Conservation (phyloP, 1,140 invertebrate species). For the Macrobrachium rosenbergii region DNA sequence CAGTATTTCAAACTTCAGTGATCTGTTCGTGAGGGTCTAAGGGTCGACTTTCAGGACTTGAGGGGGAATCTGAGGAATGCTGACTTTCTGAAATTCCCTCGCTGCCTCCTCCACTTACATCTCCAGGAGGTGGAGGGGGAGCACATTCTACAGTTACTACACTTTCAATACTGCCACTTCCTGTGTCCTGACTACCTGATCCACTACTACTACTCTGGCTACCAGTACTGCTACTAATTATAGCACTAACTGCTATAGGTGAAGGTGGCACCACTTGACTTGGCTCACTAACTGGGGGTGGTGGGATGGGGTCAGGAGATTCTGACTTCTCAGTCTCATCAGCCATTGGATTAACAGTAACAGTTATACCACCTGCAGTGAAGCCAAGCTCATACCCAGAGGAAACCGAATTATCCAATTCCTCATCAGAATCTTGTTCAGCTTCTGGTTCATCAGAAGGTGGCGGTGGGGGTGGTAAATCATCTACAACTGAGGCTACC, state of each 20-base stretch:
- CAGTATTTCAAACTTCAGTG: conserved; percentile 38
- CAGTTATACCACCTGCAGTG: conserved; percentile 52
- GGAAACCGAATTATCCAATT: conserved; percentile 54
- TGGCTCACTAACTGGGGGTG: conserved; percentile 10
- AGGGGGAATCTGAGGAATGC: conserved; percentile 28
- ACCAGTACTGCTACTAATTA: conserved; percentile 34
- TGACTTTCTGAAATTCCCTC: neutral
- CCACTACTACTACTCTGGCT: conserved; percentile 60
- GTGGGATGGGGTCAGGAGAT: conserved; percentile 14
- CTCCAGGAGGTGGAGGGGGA: neutral
- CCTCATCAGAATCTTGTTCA: conserved; percentile 44
- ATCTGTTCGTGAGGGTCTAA: conserved; percentile 51
- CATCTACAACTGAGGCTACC: conserved; percentile 25
- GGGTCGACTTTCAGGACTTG: conserved; percentile 48
- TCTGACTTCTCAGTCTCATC: conserved; percentile 32
- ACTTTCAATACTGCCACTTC: conserved; percentile 55
- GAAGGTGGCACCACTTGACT: conserved; percentile 23
- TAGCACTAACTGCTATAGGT: conserved; percentile 27
- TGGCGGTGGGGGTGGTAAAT: conserved; percentile 51
- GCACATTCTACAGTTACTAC: conserved; percentile 45
- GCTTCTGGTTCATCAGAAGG: conserved; percentile 24
- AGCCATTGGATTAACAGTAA: conserved; percentile 45
- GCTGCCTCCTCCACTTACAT: neutral
- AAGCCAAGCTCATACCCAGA: conserved; percentile 55
- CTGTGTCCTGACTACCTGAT: conserved; percentile 58